These are phyloP conservation scores for Microctonus hyperodae DNA, from an alignment of 2,888 invertebrate species.

Conservation along the genomic window DNA sequence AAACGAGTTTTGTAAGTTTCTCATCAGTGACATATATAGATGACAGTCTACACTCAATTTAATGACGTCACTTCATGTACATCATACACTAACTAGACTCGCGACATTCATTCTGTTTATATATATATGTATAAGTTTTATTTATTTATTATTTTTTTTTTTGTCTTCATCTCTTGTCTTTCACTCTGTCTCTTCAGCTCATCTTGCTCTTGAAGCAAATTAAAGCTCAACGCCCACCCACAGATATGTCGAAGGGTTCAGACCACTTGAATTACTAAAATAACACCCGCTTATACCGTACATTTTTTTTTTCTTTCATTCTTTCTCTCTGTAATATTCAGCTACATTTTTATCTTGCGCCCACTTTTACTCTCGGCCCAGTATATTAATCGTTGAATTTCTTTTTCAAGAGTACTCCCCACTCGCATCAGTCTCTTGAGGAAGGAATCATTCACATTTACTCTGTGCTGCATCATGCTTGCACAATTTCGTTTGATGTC, in stretches of 20 bases:
- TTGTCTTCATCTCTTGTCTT: conserved; percentile 1
- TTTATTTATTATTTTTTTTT: conserved; percentile 6
- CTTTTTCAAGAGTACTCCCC: conserved; percentile 17
- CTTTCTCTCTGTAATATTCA: conserved; percentile 17
- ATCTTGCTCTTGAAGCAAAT: conserved; percentile 38
- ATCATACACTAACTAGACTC: conserved; percentile 20
- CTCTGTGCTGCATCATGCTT: conserved; percentile 29
- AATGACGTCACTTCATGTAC: conserved; percentile 24
- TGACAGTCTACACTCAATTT: conserved; percentile 20
- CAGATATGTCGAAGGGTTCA: conserved; percentile 36
- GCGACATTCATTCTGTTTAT: background rate
- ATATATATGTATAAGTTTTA: background rate
- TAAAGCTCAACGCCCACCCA: conserved; percentile 36
- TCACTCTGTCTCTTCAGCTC: conserved; percentile 27
- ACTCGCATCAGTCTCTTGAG: conserved; percentile 12
- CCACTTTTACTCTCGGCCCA: background rate
- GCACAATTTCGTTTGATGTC: conserved; percentile 19
- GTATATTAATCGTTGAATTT: conserved; percentile 22
- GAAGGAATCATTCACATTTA: conserved; percentile 28
- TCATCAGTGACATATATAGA: conserved; percentile 5
- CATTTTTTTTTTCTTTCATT: too few relatives aligned
- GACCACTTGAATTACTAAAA: conserved; percentile 53
- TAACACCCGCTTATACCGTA: conserved; percentile 48
- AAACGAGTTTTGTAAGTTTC: background rate
- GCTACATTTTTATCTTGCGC: background rate